Base-by-base conservation (phyloP, 2,797 vertebrate genomes). In the Geotria australis region DNA sequence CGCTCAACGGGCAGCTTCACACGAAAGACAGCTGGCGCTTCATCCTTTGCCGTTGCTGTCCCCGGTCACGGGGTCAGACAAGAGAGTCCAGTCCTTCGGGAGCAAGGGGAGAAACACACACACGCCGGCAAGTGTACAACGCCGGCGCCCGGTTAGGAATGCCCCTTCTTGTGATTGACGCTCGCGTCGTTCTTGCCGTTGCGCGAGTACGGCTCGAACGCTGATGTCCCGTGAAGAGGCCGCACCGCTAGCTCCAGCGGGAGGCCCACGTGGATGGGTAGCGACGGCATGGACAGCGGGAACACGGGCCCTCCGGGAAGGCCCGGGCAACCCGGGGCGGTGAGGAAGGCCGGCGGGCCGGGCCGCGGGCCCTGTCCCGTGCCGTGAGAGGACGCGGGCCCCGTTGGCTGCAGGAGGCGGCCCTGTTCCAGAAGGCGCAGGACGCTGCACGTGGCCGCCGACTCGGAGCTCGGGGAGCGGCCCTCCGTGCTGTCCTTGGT, bases 391-490 rank as follows among this genome's bases (percentile, higher is more conserved):
- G 70, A 69, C 2, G 79, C 75, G 1, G 74, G 75, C 8, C 68
- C 70, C 2, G 81, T 79, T 13, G 76, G 73, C 0, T 81, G 75
- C 3, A 94, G 71, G n/a, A 91, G 77, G 47, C 79, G 72, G 9
- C 85, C 83, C 57, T 84, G 86, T 68, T 94, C 88, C 71, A 95
- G 69, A 57, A 94, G 78, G 5, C 82, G 75, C 62, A 95, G 73
- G 68, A 95, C 79, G 73, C 77, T 91, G 67, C 84, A 93, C 14
- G 85, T 88, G 62, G 86, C 82, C 46, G 89, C 68, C 5, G 88
- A 85, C 66, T 89, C 81, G 0, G 86, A 84, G 9, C 74, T 68
- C 46, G 72, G 63, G 5, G 77, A 69, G 2, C 74, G 72, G 46
- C 74, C 77, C 60, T 85, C 85, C 70, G 88, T 86, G 2, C 77